Percentiles rank a stretch among this genome's conserved stretches.
Evolutionary conservation across 2,113 vertebrate genomes (phyloP).

Genomic region (Xenotilapia leptura): DNA sequence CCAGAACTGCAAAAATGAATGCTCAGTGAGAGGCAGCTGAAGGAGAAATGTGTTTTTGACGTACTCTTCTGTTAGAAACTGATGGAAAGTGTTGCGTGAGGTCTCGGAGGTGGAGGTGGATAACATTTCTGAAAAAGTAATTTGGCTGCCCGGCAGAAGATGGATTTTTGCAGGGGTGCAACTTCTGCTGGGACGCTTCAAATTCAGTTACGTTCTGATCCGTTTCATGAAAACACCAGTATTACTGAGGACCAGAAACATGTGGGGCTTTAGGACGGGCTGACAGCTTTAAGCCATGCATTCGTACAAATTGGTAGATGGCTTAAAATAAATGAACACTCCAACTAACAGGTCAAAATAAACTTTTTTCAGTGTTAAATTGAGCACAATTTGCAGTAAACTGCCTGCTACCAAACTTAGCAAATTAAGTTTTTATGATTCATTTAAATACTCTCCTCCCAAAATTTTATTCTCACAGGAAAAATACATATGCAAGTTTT

Average conservation of each 20-base stretch:
- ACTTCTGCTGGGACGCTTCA: background rate
- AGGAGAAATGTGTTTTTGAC: background rate
- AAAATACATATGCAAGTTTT: background rate
- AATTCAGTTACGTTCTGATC: accelerated
- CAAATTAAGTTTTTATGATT: background rate
- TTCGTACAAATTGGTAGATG: background rate
- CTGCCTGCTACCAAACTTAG: background rate
- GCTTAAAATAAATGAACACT: background rate
- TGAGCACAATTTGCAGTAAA: background rate
- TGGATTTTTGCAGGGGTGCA: background rate
- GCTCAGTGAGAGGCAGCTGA: background rate
- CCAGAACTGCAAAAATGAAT: accelerated
- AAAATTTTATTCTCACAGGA: background rate
- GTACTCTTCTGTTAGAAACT: background rate
- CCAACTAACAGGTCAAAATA: accelerated
- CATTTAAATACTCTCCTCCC: background rate
- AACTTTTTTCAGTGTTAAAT: background rate
- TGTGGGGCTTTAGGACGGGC: accelerated
- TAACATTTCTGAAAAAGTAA: background rate
- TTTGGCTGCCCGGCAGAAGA: background rate
- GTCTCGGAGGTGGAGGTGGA: background rate
- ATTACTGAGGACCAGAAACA: background rate
- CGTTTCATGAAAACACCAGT: background rate
- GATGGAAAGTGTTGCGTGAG: background rate
- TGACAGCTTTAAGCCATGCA: background rate